These are phyloP conservation scores for Pleuronectes platessa DNA, from an alignment of 2,113 vertebrate species.

Conservation along the genomic window DNA sequence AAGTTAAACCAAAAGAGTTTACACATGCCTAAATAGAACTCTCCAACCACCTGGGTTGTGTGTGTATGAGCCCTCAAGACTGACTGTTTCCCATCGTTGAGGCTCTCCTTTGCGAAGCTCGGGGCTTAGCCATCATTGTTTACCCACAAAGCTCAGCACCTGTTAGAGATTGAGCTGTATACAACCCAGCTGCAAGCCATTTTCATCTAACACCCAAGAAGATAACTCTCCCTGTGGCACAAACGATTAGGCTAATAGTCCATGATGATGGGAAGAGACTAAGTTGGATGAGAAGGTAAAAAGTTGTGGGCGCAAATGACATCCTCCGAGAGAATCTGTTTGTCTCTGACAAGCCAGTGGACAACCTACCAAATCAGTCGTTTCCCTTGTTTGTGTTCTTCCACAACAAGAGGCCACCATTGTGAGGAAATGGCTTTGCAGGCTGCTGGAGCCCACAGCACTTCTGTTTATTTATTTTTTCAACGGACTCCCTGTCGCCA, in stretches of 20 bases:
- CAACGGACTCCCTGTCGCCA: conserved; percentile 54
- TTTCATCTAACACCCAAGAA: conserved; percentile 75
- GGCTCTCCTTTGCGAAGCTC: conserved; percentile 53
- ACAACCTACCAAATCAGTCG: conserved; percentile 10
- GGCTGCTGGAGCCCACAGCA: conserved; percentile 55
- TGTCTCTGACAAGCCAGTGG: conserved; percentile 7
- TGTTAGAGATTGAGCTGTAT: conserved; percentile 77
- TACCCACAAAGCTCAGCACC: conserved; percentile 70
- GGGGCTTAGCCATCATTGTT: conserved; percentile 68
- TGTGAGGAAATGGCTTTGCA: conserved; percentile 55
- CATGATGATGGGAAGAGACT: conserved; percentile 66
- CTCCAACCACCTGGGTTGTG: conserved; percentile 64
- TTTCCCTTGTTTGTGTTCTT: conserved; percentile 47
- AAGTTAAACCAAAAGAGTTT: conserved; percentile 61
- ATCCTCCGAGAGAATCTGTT: conserved; percentile 5
- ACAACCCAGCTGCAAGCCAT: conserved; percentile 78
- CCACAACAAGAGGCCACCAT: conserved; percentile 46
- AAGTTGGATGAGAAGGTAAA: conserved; percentile 51
- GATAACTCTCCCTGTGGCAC: conserved; percentile 60
- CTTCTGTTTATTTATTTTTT: conserved; percentile 22
- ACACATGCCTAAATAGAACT: conserved; percentile 52
- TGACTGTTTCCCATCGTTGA: conserved; percentile 68
- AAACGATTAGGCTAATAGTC: conserved; percentile 67
- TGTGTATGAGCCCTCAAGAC: conserved; percentile 46
- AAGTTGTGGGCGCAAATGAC: conserved; percentile 20